phyloP scores from a whole-genome alignment of 2,888 invertebrate species.

The Flexamia atlantica region DNA sequence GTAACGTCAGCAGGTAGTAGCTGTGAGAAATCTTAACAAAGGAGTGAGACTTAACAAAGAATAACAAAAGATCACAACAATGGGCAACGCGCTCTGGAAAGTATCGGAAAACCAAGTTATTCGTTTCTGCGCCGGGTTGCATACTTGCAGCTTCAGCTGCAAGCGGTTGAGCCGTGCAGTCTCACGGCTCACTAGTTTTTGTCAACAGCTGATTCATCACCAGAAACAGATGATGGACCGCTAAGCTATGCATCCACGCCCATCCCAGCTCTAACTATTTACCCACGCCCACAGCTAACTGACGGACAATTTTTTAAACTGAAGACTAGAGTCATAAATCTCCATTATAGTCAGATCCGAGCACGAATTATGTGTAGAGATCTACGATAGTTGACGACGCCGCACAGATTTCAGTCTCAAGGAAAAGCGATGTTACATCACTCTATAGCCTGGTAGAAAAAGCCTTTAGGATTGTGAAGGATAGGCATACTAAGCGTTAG shows the following conservation, averaged over 20 bases:
- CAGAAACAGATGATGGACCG: constrained; percentile 31
- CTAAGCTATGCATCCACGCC: constrained; percentile 26
- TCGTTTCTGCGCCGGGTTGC: no score
- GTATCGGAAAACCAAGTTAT: no score
- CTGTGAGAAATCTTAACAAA: no score
- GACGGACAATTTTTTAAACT: neutral
- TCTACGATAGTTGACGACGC: neutral
- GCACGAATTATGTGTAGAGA: neutral
- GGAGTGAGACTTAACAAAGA: no score
- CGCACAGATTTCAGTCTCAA: no score
- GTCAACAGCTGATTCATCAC: constrained; percentile 53
- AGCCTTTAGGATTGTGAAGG: no score
- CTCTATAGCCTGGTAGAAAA: no score
- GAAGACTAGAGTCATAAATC: neutral
- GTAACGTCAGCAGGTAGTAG: no score
- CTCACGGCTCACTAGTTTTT: constrained; percentile 45
- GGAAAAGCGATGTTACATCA: no score
- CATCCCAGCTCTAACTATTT: constrained; percentile 6
- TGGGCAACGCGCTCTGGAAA: no score
- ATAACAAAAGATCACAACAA: no score
- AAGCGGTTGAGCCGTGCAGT: neutral
- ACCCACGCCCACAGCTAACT: constrained; percentile 36
- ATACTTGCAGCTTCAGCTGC: neutral
- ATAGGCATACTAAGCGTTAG: no score
- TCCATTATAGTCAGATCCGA: neutral